Base-by-base conservation (phyloP, 1,140 invertebrate genomes). In the Leptinotarsa undecemlineata region DNA sequence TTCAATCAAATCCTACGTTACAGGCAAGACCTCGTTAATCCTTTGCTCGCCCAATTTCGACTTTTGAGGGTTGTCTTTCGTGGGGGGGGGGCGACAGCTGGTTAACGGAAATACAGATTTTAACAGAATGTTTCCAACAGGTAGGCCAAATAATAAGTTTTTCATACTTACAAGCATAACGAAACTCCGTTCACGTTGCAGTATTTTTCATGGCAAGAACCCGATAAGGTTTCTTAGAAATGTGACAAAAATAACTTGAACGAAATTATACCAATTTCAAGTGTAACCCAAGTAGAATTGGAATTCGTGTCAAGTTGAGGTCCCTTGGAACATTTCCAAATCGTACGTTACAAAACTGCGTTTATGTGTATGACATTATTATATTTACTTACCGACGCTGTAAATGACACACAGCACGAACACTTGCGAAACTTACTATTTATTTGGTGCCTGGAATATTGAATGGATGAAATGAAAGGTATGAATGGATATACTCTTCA, bases 251-350 rank as follows among this genome's bases (percentile, higher is more conserved):
- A 57, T 57, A 57, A 57, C 17, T 15, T n/a, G 17, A 19, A 8
- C 51, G 51, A 57, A 57, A 57, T 17, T 17, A 15, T n/a, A 19
- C 15, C 14, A 17, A 19, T 57, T 57, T 57, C 51, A 57, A 57
- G 51, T 57, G n/a, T 15, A 57, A 57, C 15, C n/a, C 17, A 17
- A 57, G 51, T 42, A 42, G 33, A 42, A 42, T n/a, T 57, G 17
- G 51, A 57, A 57, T 57, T 57, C 17, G n/a, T 57, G 51, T 57
- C 51, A 57, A 57, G 51, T 57, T 57, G 51, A 57, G 51, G 51
- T 57, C 17, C 51, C n/a, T 57, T 57, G 51, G 51, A 57, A 57
- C 51, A 57, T 57, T 57, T 4, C 51, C 51, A 57, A 57, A 57
- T 57, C 51, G 14, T 15, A 57, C 51, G 51, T 57, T 57, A 57